Conservation (phyloP, 2,797 vertebrate genomes). For the Tapera naevia region DNA sequence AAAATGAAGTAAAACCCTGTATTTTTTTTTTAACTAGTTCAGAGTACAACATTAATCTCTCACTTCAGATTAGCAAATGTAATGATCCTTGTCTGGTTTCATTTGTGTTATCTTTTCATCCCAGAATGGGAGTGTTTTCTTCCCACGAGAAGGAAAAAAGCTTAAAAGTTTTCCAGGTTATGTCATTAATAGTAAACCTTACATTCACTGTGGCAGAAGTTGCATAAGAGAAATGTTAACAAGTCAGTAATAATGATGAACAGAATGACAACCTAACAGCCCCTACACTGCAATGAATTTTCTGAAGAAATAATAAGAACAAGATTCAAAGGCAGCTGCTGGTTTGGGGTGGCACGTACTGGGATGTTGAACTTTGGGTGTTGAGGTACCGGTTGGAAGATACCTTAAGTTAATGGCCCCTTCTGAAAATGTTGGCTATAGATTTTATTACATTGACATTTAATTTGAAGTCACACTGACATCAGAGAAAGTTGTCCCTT, state of each 20-base stretch:
- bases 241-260: background rate
- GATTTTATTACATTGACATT: background rate
- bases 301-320: background rate
- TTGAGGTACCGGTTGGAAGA: background rate
- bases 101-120: conserved; percentile 42
- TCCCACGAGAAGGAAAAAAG: conserved; percentile 29
- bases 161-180: conserved; percentile 34
- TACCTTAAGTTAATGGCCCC: background rate
- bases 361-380: background rate
- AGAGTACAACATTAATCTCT: conserved; percentile 25
- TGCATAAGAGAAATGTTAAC: conserved; percentile 21
- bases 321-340: background rate
- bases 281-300: background rate
- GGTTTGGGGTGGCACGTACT: background rate
- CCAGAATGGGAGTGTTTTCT: conserved; percentile 12
- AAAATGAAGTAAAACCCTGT: background rate
- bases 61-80: conserved; percentile 42
- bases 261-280: background rate
- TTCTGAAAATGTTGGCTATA: background rate
- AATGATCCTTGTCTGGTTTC: conserved; percentile 26
- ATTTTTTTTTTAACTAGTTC: conserved; percentile 1
- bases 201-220: background rate
- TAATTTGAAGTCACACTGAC: background rate
- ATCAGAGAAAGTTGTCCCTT: background rate
- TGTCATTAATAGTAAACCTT: conserved; percentile 49